Percentiles rank a stretch among this genome's conserved stretches.
phyloP scores from a whole-genome alignment of 2,888 invertebrate genomes.

The Phoenoteleia sp. region DNA sequence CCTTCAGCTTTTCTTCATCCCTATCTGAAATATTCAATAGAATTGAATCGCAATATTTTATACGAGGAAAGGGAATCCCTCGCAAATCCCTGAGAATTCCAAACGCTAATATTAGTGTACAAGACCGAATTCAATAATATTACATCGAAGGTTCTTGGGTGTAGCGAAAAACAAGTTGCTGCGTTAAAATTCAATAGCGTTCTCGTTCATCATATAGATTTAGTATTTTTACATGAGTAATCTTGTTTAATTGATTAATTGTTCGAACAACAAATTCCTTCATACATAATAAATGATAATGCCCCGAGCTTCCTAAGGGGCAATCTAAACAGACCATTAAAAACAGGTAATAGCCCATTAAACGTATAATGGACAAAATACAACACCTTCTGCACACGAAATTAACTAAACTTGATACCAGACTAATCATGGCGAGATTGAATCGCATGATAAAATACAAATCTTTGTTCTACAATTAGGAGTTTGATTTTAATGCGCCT shows the following conservation, averaged over 20 bases:
- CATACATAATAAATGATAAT: constrained; percentile 66
- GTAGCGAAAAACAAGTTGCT: neutral
- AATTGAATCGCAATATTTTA: constrained; percentile 11
- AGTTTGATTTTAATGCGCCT: constrained; percentile 22
- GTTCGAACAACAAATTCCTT: constrained; percentile 56
- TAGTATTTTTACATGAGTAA: constrained; percentile 34
- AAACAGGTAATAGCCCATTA: constrained; percentile 72
- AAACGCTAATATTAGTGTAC: neutral
- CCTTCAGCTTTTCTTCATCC: constrained; percentile 6
- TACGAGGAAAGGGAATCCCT: constrained; percentile 2
- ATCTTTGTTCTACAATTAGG: constrained; percentile 34
- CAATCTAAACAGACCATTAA: constrained; percentile 72
- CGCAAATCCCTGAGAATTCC: neutral
- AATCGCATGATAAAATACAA: constrained; percentile 53
- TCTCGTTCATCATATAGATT: neutral
- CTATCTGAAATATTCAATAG: constrained; percentile 15
- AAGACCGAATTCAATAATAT: constrained; percentile 2
- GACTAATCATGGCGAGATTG: constrained; percentile 64
- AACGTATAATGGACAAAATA: constrained; percentile 72
- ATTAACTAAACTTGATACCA: constrained; percentile 67
- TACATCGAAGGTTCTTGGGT: neutral
- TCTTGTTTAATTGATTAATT: constrained; percentile 28
- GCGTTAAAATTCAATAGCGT: neutral
- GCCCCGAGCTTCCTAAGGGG: constrained; percentile 60
- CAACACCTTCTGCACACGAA: constrained; percentile 63